Base-by-base conservation (phyloP, 2,888 invertebrate genomes). In the Lasioglossum villosulum region DNA sequence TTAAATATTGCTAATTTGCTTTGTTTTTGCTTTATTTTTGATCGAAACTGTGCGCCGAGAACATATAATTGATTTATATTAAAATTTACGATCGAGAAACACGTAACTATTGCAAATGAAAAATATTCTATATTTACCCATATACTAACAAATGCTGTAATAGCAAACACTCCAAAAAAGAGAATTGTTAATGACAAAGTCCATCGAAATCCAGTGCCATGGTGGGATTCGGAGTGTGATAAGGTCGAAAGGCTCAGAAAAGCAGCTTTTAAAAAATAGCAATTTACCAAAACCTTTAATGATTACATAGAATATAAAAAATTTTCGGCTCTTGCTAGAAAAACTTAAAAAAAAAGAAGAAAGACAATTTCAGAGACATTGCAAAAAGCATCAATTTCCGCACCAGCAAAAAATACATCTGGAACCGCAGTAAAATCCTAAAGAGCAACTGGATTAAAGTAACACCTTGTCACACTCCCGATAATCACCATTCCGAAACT, bases 361-460 rank as follows among this genome's bases (percentile, higher is more conserved):
- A 8, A 52, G 37, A 48, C 0, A 56, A 42, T 16, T 77, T 72
- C 3, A 68, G 37, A 52, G 56, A 73, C 1, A 77, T 81, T 14
- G 52, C 48, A 2, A 16, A 48, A n/a, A 73, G 0, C 2, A 27
- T 81, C 0, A 63, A 73, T 30, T 63, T 72, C 27, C 6, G 6
- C 1, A 37, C 48, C 4, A 48, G 19, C 39, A 42, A 2, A 23
- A 71, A 14, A 1, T 81, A 72, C 16, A 66, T 77, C 4, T 81
- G 76, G 72, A 71, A 66, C 16, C 23, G 2, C 2, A 23, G n/a
- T 3, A 72, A 72, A 73, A 73, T 63, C 4, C 10, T 63, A 3
- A 73, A 73, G 16, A 78, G 73, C 12, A 78, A 78, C 63, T 73
- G 72, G 72, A 34, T 19, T 1, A 73, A 72, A 59, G 14, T 78